These are phyloP conservation scores for Gephyroberyx darwinii DNA, from an alignment of 2,797 vertebrate genomes.

Conservation along the genomic window DNA sequence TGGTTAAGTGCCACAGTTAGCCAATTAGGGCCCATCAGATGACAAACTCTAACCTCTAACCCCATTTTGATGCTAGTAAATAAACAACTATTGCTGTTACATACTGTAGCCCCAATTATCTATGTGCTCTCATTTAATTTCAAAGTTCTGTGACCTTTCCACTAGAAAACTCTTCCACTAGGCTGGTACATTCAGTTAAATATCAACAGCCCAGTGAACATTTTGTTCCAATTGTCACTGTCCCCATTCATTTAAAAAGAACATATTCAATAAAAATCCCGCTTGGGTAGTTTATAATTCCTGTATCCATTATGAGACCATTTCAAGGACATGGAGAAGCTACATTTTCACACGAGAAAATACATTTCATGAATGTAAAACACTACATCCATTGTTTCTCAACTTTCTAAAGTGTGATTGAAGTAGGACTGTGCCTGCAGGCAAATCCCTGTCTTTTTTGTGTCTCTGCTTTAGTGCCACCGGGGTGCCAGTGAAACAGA, in stretches of 20 bases:
- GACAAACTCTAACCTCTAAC: too few relatives aligned
- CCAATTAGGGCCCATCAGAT: too few relatives aligned
- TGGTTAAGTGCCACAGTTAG: too few relatives aligned
- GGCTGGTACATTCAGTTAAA: too few relatives aligned
- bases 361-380: constrained; percentile 1
- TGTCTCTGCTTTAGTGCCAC: constrained; percentile 1
- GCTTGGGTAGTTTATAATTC: constrained; percentile 2
- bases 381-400: background rate
- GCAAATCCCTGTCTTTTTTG: background rate
- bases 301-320: constrained; percentile 4
- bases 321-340: background rate
- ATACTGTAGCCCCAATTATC: too few relatives aligned
- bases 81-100: too few relatives aligned
- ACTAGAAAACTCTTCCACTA: too few relatives aligned
- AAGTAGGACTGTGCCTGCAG: background rate
- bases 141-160: too few relatives aligned
- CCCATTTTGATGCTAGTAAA: too few relatives aligned
- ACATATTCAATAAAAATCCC: background rate
- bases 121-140: too few relatives aligned
- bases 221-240: background rate
- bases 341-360: background rate
- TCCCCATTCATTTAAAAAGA: background rate
- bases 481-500: background rate
- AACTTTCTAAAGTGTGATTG: background rate
- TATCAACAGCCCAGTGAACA: too few relatives aligned